Conservation (phyloP, 2,797 vertebrate genomes). For the Acanthiza pusilla region DNA sequence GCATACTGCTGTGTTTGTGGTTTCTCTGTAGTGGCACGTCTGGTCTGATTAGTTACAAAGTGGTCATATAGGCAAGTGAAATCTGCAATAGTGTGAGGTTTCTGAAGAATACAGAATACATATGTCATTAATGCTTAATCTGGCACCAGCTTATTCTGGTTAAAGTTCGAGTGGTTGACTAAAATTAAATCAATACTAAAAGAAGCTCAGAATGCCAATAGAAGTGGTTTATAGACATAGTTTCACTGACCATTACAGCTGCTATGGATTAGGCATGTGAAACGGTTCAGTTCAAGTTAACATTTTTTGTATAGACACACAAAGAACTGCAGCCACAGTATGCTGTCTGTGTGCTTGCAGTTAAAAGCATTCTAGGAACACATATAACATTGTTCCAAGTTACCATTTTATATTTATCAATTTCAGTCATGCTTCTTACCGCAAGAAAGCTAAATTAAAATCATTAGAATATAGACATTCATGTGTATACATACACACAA, state of each 20-base stretch:
- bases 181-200: conserved; percentile 54
- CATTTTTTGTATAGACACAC: conserved; percentile 36
- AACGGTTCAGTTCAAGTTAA: conserved; percentile 42
- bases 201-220: conserved; percentile 51
- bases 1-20: conserved; percentile 52
- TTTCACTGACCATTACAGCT: conserved; percentile 65
- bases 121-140: conserved; percentile 53
- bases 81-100: conserved; percentile 45
- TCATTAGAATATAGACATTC: neutral
- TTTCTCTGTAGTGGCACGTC: conserved; percentile 63
- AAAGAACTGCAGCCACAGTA: conserved; percentile 45
- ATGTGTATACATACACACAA: neutral
- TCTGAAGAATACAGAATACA: conserved; percentile 24
- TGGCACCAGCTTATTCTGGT: conserved; percentile 47
- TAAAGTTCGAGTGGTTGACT: conserved; percentile 14
- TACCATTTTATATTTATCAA: neutral
- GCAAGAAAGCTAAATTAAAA: conserved; percentile 3
- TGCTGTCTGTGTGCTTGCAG: conserved; percentile 41
- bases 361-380: conserved; percentile 41
- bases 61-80: conserved; percentile 15
- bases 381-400: neutral
- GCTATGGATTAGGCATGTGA: conserved; percentile 60
- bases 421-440: conserved; percentile 5
- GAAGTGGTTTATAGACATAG: conserved; percentile 67
- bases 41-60: conserved; percentile 70